These are phyloP conservation scores for Luffia ferchaultella DNA, from an alignment of 2,888 invertebrate genomes.

Conservation along the genomic window DNA sequence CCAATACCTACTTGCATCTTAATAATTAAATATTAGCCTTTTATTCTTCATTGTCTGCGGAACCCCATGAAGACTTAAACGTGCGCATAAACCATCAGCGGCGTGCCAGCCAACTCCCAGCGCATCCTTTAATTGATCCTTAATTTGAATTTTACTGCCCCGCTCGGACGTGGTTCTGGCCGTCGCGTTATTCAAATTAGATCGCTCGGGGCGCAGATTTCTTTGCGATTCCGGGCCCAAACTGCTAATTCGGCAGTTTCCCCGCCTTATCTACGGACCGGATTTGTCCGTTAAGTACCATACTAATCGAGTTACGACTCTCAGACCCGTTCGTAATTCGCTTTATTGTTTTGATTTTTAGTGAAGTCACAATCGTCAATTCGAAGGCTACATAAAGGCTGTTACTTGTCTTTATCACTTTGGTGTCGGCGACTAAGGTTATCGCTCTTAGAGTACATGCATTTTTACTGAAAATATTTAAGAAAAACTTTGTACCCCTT, in stretches of 20 bases:
- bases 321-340: neutral
- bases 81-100: neutral
- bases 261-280: conserved; percentile 4
- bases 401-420: too few species aligned
- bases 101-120: conserved; percentile 21
- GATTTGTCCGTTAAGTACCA: neutral
- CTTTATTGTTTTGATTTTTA: neutral
- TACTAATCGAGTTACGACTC: conserved; percentile 2
- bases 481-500: too few species aligned
- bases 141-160: conserved; percentile 28
- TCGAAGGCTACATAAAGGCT: neutral
- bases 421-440: too few species aligned
- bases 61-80: neutral
- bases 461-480: too few species aligned
- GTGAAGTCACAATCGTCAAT: neutral
- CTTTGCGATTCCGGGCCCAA: conserved; percentile 8
- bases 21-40: too few species aligned
- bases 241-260: conserved; percentile 12
- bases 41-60: neutral
- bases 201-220: conserved; percentile 15
- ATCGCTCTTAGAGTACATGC: too few species aligned
- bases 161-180: conserved; percentile 17
- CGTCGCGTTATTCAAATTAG: conserved; percentile 29
- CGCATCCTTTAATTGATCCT: conserved; percentile 29
- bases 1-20: too few species aligned